phyloP scores from a whole-genome alignment of 2,797 vertebrate genomes.

The Hybognathus amarus region DNA sequence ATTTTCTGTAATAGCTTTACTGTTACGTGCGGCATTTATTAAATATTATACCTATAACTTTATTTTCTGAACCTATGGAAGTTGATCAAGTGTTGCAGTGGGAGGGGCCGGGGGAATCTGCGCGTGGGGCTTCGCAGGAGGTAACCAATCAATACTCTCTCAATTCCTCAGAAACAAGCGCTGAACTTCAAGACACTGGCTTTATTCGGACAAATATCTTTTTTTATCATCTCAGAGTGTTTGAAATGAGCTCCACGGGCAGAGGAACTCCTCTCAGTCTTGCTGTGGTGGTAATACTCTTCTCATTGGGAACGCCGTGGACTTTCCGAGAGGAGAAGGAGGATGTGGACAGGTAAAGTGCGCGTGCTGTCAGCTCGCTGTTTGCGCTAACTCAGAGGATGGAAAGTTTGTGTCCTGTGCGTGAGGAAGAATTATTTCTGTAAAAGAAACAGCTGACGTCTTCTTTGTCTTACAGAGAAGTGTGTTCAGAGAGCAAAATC shows the following conservation, averaged over 20 bases:
- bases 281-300: slow-evolving; percentile 71
- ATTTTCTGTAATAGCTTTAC: neutral
- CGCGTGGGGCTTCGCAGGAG: slow-evolving; percentile 52
- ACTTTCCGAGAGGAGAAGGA: slow-evolving; percentile 87
- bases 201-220: slow-evolving; percentile 11
- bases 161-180: slow-evolving; percentile 26
- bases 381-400: neutral
- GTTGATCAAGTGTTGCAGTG: slow-evolving; percentile 11
- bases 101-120: slow-evolving; percentile 46
- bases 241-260: slow-evolving; percentile 69
- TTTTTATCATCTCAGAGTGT: neutral
- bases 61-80: neutral
- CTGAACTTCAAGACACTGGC: slow-evolving; percentile 27
- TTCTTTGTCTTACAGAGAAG: slow-evolving; percentile 75
- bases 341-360: slow-evolving; percentile 83
- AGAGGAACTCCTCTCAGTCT: slow-evolving; percentile 67
- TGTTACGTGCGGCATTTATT: neutral
- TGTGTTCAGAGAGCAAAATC: slow-evolving; percentile 90
- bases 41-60: neutral
- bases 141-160: slow-evolving; percentile 51
- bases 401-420: neutral
- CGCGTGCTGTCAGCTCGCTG: slow-evolving; percentile 3
- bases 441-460: slow-evolving; percentile 26
- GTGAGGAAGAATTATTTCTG: neutral
- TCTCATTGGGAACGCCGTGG: slow-evolving; percentile 82